Percentiles rank a stretch among this genome's conserved stretches.
Evolutionary conservation across 2,888 invertebrate species (phyloP).

Genomic region (Conistra vaccinii): DNA sequence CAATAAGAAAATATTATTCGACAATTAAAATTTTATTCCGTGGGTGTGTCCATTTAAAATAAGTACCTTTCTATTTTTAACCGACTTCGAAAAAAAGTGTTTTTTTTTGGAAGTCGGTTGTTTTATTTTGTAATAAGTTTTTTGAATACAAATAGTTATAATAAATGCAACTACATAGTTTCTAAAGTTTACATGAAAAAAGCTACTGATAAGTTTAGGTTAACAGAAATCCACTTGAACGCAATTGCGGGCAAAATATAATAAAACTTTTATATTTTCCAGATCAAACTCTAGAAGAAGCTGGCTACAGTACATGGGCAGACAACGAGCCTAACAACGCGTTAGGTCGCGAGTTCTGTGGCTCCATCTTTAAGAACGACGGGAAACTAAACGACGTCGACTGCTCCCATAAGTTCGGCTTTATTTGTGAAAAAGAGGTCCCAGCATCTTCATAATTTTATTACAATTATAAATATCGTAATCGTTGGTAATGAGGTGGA

Average conservation of each 20-base stretch:
- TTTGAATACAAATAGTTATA: not conserved
- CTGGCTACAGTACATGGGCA: constrained; percentile 79
- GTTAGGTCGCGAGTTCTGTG: constrained; percentile 74
- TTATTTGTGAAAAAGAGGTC: constrained; percentile 80
- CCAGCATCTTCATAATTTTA: constrained; percentile 8
- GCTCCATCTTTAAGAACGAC: constrained; percentile 74
- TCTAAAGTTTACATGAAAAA: not conserved
- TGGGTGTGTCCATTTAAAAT: not conserved
- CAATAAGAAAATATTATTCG: not conserved
- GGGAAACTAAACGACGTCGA: constrained; percentile 79
- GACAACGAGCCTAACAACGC: constrained; percentile 80
- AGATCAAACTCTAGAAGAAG: constrained; percentile 81
- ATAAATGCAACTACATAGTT: not conserved
- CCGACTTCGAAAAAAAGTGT: no score
- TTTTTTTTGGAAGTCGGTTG: no score
- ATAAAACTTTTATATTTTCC: constrained; percentile 46
- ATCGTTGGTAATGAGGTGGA: no score
- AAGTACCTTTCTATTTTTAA: not conserved
- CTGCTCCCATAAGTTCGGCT: constrained; percentile 71
- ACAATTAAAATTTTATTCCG: not conserved
- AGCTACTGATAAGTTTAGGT: not conserved
- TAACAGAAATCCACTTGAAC: not conserved
- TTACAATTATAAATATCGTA: not conserved
- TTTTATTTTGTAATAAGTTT: no score
- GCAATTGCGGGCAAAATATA: not conserved